A percentile compares a stretch with the other conserved stretches of the same genome.
phyloP scores from a whole-genome alignment of 2,797 vertebrate genomes.

The Phylloscopus collybita region DNA sequence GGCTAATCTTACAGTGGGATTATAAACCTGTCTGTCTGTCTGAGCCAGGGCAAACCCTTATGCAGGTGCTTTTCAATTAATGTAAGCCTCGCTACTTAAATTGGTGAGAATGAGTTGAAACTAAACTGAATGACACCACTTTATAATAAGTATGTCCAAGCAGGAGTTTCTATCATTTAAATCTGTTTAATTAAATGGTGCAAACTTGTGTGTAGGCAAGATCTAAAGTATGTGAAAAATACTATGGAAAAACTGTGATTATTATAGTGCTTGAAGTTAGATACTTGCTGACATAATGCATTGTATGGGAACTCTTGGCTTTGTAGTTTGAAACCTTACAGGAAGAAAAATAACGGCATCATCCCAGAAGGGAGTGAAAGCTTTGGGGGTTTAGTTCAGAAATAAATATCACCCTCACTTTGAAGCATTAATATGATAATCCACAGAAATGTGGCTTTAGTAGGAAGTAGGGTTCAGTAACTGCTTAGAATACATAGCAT shows the following conservation, averaged over 20 bases:
- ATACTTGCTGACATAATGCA: background rate
- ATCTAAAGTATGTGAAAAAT: background rate
- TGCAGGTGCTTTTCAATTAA: background rate
- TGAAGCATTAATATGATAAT: background rate
- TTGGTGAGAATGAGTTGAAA: conserved; percentile 28
- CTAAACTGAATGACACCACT: background rate
- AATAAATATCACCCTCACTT: background rate
- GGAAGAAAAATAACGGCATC: background rate
- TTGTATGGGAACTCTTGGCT: background rate
- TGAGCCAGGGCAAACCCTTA: conserved; percentile 11
- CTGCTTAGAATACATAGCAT: background rate
- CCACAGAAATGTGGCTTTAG: background rate
- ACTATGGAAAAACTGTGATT: background rate
- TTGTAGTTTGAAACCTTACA: background rate
- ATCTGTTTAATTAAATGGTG: conserved; percentile 2
- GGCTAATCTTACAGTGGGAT: background rate
- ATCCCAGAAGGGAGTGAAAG: background rate
- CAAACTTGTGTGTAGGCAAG: background rate
- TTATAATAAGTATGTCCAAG: conserved; percentile 1
- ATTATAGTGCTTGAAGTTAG: background rate
- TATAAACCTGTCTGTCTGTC: conserved; percentile 39
- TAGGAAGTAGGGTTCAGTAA: background rate
- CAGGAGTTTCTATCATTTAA: conserved; percentile 1
- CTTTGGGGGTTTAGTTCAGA: background rate
- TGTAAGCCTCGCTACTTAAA: background rate